Evolutionary conservation across 2,113 vertebrate species (phyloP).

Genomic region (Arizona elegans): DNA sequence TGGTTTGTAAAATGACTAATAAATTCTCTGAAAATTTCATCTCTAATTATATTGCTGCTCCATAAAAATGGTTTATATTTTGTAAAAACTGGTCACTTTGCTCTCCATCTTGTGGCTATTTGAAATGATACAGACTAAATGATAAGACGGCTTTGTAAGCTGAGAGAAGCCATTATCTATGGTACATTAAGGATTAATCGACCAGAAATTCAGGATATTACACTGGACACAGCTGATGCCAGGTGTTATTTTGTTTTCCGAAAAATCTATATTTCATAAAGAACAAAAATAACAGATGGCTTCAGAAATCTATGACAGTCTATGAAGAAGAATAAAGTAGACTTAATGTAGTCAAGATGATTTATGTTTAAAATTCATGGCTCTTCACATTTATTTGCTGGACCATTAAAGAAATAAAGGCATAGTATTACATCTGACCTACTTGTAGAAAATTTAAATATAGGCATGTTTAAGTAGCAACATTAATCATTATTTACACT

Average conservation of each 20-base stretch:
- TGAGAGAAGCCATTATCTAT: conserved; percentile 65
- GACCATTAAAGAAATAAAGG: conserved; percentile 25
- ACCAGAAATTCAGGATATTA: conserved; percentile 63
- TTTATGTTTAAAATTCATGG: conserved; percentile 40
- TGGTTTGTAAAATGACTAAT: conserved; percentile 36
- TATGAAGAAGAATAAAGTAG: conserved; percentile 42
- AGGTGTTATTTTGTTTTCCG: conserved; percentile 63
- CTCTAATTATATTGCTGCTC: conserved; percentile 16
- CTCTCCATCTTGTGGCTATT: conserved; percentile 28
- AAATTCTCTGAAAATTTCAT: conserved; percentile 24
- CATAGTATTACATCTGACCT: neutral
- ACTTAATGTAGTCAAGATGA: conserved; percentile 38
- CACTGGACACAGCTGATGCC: conserved; percentile 52
- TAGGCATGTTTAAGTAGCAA: neutral
- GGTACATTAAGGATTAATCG: conserved; percentile 67
- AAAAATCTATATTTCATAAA: conserved; percentile 65
- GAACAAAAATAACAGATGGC: conserved; percentile 53
- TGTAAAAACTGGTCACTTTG: conserved; percentile 31
- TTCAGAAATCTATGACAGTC: conserved; percentile 43
- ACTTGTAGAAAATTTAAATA: conserved; percentile 12
- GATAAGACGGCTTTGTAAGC: conserved; percentile 51
- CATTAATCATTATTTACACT: neutral
- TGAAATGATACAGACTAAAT: conserved; percentile 58
- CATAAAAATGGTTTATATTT: conserved; percentile 21
- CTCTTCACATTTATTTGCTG: conserved; percentile 19